Evolutionary conservation across 2,797 vertebrate species (phyloP).

Genomic region (Acestrorhynchus altus): DNA sequence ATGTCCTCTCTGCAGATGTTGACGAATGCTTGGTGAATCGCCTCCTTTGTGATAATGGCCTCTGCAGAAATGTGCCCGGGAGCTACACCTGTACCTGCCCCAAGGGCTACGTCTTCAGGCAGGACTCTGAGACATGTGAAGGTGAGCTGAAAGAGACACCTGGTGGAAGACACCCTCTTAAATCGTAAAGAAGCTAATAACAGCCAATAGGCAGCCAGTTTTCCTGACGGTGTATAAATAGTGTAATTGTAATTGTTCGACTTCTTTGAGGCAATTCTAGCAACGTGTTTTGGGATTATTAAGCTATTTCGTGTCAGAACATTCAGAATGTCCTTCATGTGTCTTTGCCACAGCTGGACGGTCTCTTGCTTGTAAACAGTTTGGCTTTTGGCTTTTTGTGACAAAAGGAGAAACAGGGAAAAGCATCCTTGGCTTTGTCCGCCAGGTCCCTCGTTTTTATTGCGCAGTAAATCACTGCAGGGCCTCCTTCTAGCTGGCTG

Average conservation of each 20-base stretch:
- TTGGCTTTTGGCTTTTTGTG: conserved; percentile 1
- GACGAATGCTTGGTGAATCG: conserved; percentile 85
- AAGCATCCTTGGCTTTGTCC: conserved; percentile 4
- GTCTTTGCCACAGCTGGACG: background rate
- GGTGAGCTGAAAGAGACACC: conserved; percentile 66
- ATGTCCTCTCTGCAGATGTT: conserved; percentile 73
- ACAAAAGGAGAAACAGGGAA: background rate
- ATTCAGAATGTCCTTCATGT: no score
- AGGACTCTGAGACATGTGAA: conserved; percentile 85
- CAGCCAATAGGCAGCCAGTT: no score
- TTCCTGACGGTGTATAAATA: no score
- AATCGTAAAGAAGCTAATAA: background rate
- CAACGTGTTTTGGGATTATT: no score
- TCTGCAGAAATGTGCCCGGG: conserved; percentile 85
- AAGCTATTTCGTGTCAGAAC: no score
- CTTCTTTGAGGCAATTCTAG: no score
- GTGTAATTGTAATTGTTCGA: no score
- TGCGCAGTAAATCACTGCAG: conserved; percentile 5
- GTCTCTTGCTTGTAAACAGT: background rate
- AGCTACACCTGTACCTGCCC: conserved; percentile 88
- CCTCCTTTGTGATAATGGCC: conserved; percentile 85
- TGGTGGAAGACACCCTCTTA: background rate
- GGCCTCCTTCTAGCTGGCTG: conserved; percentile 4
- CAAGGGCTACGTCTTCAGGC: conserved; percentile 83
- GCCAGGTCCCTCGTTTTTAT: conserved; percentile 1